phyloP scores from a whole-genome alignment of 2,888 invertebrate genomes.

The Micropterix aruncella region DNA sequence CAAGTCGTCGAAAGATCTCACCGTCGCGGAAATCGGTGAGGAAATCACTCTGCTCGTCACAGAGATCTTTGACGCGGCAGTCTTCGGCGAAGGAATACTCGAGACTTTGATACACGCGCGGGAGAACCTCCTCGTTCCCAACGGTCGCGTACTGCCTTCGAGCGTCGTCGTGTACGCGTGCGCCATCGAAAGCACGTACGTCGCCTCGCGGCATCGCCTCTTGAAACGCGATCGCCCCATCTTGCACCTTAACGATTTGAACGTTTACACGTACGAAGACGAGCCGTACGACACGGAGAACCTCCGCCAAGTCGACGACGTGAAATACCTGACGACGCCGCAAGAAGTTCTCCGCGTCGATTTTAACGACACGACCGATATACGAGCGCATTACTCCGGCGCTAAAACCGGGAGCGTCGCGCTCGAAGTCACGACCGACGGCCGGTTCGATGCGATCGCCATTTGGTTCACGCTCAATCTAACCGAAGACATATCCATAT shows the following conservation, averaged over 20 bases:
- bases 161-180: constrained; percentile 48
- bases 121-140: constrained; percentile 36
- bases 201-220: constrained; percentile 34
- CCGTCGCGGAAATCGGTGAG: constrained; percentile 34
- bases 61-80: constrained; percentile 67
- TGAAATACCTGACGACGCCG: constrained; percentile 43
- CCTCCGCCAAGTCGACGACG: constrained; percentile 37
- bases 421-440: constrained; percentile 26
- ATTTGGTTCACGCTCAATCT: constrained; percentile 64
- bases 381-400: constrained; percentile 24
- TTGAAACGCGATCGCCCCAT: constrained; percentile 2
- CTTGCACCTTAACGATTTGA: constrained; percentile 19
- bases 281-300: constrained; percentile 60
- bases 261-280: constrained; percentile 20
- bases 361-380: constrained; percentile 42
- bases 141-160: constrained; percentile 43
- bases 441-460: constrained; percentile 47
- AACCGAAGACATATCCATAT: constrained; percentile 42
- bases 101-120: constrained; percentile 55
- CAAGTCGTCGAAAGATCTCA: constrained; percentile 43
- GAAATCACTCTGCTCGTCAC: constrained; percentile 52
- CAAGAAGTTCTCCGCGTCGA: constrained; percentile 40
- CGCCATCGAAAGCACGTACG: constrained; percentile 40
- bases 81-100: constrained; percentile 63
- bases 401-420: constrained; percentile 24